These are phyloP conservation scores for Drosophila infuscata DNA, from an alignment of 2,888 invertebrate genomes.

Conservation along the genomic window DNA sequence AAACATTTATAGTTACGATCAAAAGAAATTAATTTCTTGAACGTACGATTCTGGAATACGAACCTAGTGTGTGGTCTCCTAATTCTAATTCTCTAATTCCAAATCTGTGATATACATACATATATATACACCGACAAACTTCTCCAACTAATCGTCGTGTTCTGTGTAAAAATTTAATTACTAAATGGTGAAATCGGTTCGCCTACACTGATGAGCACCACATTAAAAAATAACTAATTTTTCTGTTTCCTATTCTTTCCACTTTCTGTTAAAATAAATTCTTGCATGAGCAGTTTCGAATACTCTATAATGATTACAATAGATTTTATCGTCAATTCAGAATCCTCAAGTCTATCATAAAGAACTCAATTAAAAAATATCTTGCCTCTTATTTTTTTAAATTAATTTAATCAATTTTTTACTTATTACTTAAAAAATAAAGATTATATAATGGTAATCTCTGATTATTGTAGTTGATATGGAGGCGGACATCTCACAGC, in stretches of 20 bases:
- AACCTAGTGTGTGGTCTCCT: not conserved
- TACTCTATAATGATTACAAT: not conserved
- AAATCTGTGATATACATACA: not conserved
- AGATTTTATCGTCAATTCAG: not conserved
- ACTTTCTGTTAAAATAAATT: not conserved
- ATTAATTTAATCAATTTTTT: too few species aligned
- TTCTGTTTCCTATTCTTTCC: not conserved
- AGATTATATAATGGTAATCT: not conserved
- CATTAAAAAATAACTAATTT: not conserved
- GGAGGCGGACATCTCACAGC: conserved; percentile 96
- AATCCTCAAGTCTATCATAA: not conserved
- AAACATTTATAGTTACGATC: not conserved
- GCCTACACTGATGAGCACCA: not conserved
- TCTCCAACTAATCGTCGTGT: not conserved
- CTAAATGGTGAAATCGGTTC: not conserved
- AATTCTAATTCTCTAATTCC: not conserved
- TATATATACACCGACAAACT: not conserved
- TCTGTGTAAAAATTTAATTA: not conserved
- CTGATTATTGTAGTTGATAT: conserved; percentile 88
- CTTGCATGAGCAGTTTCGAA: not conserved
- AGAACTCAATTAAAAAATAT: not conserved
- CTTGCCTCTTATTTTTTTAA: not conserved
- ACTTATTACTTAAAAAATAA: not conserved
- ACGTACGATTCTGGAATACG: not conserved
- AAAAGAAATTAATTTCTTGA: not conserved